Base-by-base conservation (phyloP, 2,888 invertebrate genomes). In the Fragum whitleyi region DNA sequence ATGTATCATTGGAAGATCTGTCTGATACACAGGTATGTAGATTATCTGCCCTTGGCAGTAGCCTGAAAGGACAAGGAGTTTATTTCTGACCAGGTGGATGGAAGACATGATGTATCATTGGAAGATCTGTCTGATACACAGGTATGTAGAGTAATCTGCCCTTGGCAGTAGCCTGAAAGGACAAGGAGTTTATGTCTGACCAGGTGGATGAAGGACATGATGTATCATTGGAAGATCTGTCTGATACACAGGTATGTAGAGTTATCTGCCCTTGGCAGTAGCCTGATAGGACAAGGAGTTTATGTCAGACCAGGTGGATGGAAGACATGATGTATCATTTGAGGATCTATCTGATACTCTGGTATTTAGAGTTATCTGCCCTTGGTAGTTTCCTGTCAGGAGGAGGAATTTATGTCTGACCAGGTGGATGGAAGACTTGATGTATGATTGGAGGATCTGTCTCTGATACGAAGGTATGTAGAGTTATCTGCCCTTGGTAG, bases 361-460 rank as follows among this genome's bases (percentile, higher is more conserved):
- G 51, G 85, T 85, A 70, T 32, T 65, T 65, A 36, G 9, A 1
- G 26, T 19, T 1, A n/a, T 28, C 1, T 0, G 97, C 98, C 0
- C 95, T 99, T 51, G 98, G 98, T 0, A 97, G 98, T 93, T 99
- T 99, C 0, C 95, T 99, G 74, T 99, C 99, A 0, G 97, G 89
- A 98, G 47, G 90, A 91, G 32, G 86, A 86, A 14, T 84, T 77
- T 16, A 55, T 72, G n/a, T 32, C 72, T 5, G 86, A 86, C 28
- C 75, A 74, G 21, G 75, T 55, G 42, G 87, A 88, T 28, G 85
- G 75, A 1, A 74, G 86, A 39, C 72, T 74, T 9, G 85, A 86
- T 67, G 85, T 82, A 21, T 85, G 80, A 5, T 57, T 85, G 36
- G 85, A 85, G 61, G 85, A 85, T n/a, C n/a, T n/a, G n/a, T n/a